These are phyloP conservation scores for Fistularia tabacaria DNA, from an alignment of 2,797 vertebrate species.

Conservation along the genomic window DNA sequence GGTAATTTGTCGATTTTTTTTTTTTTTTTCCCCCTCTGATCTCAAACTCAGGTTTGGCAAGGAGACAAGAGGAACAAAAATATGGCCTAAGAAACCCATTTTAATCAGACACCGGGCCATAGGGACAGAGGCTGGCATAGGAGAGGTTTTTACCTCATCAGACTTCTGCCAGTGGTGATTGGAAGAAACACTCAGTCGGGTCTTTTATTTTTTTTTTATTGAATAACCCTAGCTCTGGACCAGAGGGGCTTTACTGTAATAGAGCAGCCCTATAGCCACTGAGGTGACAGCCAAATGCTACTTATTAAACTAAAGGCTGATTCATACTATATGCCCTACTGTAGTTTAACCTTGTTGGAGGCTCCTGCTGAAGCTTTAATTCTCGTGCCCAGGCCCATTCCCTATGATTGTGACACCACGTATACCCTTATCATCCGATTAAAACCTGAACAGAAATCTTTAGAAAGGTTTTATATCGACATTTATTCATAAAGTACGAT, in stretches of 20 bases:
- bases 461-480: no score
- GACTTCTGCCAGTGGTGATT: constrained; percentile 71
- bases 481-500: no score
- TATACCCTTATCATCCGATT: constrained; percentile 31
- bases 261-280: constrained; percentile 52
- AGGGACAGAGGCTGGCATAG: constrained; percentile 63
- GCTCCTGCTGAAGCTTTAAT: constrained; percentile 44
- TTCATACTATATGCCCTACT: constrained; percentile 56
- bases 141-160: constrained; percentile 72
- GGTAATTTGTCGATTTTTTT: constrained; percentile 65
- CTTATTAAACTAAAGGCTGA: constrained; percentile 68
- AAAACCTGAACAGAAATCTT: constrained; percentile 6
- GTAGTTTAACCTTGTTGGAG: constrained; percentile 62
- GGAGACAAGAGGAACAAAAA: constrained; percentile 56
- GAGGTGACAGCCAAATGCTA: constrained; percentile 71
- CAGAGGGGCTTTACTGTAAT: constrained; percentile 66
- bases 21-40: constrained; percentile 1
- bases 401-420: constrained; percentile 38
- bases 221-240: constrained; percentile 66
- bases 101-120: constrained; percentile 67
- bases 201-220: constrained; percentile 56
- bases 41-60: constrained; percentile 49
- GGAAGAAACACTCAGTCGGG: constrained; percentile 71
- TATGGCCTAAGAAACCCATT: constrained; percentile 66
- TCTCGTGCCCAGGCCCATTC: constrained; percentile 38